Conservation (phyloP, 2,888 invertebrate genomes). For the Chymomyza amoena region DNA sequence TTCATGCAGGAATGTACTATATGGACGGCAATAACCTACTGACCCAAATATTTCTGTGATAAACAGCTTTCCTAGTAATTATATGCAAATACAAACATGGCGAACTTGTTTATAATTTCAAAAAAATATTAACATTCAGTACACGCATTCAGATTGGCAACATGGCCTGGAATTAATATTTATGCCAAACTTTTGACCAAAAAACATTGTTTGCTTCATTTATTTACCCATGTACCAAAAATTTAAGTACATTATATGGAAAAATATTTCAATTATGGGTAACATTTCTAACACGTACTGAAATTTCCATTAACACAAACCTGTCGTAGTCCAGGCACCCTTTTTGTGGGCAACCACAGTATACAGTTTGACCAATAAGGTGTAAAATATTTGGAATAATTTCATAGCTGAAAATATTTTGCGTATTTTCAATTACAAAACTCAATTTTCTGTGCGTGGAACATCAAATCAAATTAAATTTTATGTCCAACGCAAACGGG, state of each 20-base stretch:
- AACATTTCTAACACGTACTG: neutral
- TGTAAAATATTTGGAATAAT: constrained; percentile 5
- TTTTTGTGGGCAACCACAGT: neutral
- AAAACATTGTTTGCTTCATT: neutral
- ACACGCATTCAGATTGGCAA: too few species aligned
- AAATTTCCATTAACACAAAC: neutral
- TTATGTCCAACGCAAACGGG: neutral
- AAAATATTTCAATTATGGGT: neutral
- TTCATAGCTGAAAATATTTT: constrained; percentile 3
- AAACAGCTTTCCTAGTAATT: too few species aligned
- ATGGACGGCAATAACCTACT: too few species aligned
- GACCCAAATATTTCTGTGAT: too few species aligned
- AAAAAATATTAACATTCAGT: too few species aligned
- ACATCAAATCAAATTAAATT: constrained; percentile 2
- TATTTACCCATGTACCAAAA: neutral
- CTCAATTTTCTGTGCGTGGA: neutral
- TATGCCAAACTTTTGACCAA: too few species aligned
- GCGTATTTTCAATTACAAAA: constrained; percentile 3
- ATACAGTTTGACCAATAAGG: neutral
- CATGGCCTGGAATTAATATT: too few species aligned
- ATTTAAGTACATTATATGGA: neutral
- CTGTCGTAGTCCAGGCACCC: neutral
- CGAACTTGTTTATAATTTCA: neutral
- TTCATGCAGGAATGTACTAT: too few species aligned
- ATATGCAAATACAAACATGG: too few species aligned